Evolutionary conservation across 2,888 invertebrate genomes (phyloP), one percentile per base, ranked within the genome.

Genomic region (Synergus laeviventris): DNA sequence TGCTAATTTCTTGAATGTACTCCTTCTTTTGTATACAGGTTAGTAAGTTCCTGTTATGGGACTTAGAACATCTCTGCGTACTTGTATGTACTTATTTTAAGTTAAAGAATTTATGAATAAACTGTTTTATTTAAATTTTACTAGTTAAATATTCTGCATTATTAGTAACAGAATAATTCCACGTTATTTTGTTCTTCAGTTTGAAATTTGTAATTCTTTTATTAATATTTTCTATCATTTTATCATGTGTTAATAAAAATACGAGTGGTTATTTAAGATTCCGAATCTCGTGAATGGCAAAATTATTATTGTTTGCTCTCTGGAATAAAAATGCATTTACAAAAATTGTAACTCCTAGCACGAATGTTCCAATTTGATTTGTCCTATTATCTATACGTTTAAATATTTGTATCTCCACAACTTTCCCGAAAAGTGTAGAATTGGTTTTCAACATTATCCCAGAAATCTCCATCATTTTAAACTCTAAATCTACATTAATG

Each of bases 1-100:
- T 38, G 66, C 66, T 66, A 66, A 66, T 66, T 66, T 66, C 24
- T 66, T 66, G 42, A 66, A 66, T 70, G 24, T 49, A 31, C 31
- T 54, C n/a, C 49, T 66, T 49, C 49, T 70, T 31, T 49, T 49
- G 16, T 49, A 21, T 70, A 45, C 24, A 70, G 45, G 45, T 70
- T 70, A 45, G 70, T 70, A 70, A 31, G 49, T 70, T 49, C 70
- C 45, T 70, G 49, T 70, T 31, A 31, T 31, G 49, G 45, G 45
- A 49, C 70, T 31, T 49, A 16, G 49, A 70, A 54, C 31, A 49
- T 49, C 70, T 14, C 24, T 24, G 59, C 31, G 11, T 70, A 31
- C n/a, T 31, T 42, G 16, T 36, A 70, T 70, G 59, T 59, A 59
- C 66, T 49, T 49, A 45, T 31, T 70, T 24, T n/a, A n/a, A 31